phyloP scores from a whole-genome alignment of 1,140 invertebrate genomes.

The Eurosta solidaginis region DNA sequence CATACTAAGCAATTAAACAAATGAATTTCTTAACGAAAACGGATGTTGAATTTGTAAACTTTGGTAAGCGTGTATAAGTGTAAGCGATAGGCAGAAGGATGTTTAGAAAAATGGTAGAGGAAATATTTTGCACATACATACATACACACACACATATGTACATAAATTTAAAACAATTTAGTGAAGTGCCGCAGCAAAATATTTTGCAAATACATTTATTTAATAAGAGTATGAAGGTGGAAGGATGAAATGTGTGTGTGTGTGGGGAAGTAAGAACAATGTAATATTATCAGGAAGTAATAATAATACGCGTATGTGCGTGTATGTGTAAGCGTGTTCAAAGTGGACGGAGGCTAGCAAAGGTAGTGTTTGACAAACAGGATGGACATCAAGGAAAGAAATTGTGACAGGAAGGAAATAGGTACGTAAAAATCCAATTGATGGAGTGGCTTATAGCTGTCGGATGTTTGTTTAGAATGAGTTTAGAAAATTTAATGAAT shows the following conservation, averaged over 20 bases:
- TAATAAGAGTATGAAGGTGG: too few relatives aligned
- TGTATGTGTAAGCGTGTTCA: too few relatives aligned
- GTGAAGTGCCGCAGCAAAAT: neutral
- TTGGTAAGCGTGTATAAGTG: neutral
- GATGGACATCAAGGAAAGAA: neutral
- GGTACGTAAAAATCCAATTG: neutral
- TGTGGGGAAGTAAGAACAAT: neutral
- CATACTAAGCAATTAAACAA: slow-evolving; percentile 56
- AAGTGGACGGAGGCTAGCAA: too few relatives aligned
- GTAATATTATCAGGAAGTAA: too few relatives aligned
- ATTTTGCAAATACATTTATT: neutral
- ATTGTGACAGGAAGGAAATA: slow-evolving; percentile 17
- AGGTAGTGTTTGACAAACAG: neutral
- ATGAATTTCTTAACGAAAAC: slow-evolving; percentile 59
- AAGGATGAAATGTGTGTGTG: neutral
- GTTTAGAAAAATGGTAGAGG: slow-evolving; percentile 23
- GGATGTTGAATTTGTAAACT: slow-evolving; percentile 58
- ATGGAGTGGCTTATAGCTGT: neutral
- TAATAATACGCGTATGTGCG: too few relatives aligned
- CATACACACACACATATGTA: too few relatives aligned
- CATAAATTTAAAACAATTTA: slow-evolving; percentile 11
- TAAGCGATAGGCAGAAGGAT: slow-evolving; percentile 27
- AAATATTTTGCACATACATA: too few relatives aligned
- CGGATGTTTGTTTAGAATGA: neutral
- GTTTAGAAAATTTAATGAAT: too few relatives aligned